These are phyloP conservation scores for Kryptolebias marmoratus DNA, from an alignment of 2,113 vertebrate species.

Conservation along the genomic window DNA sequence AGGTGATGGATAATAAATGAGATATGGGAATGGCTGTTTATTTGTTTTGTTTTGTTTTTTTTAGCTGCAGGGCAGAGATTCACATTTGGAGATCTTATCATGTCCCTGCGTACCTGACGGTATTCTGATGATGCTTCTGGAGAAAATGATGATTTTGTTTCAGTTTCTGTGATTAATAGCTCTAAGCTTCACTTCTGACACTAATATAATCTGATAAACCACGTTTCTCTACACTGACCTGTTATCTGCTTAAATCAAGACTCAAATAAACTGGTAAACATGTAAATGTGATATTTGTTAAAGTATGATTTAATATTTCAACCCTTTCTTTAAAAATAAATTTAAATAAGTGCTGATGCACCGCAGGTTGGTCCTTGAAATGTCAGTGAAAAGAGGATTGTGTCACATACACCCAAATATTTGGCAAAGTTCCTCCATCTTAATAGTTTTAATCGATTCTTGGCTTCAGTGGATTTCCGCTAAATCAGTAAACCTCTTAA, in stretches of 20 bases:
- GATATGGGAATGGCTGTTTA: conserved; percentile 16
- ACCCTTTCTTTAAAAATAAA: too few species aligned
- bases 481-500: conserved; percentile 37
- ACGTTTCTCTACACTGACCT: too few species aligned
- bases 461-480: too few species aligned
- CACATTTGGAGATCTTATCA: conserved; percentile 17
- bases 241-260: conserved; percentile 10
- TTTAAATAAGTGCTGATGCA: too few species aligned
- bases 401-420: neutral
- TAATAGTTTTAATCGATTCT: neutral
- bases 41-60: conserved; percentile 18
- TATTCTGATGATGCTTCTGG: neutral
- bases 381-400: neutral
- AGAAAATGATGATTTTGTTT: conserved; percentile 8
- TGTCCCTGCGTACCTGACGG: neutral
- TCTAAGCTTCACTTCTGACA: neutral
- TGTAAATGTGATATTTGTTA: neutral
- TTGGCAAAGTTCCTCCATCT: neutral
- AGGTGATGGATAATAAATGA: conserved; percentile 27
- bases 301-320: too few species aligned
- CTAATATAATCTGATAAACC: neutral
- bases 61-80: conserved; percentile 46
- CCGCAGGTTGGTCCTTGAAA: neutral
- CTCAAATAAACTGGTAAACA: conserved; percentile 15
- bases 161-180: conserved; percentile 24